Evolutionary conservation across 2,888 invertebrate species (phyloP), one percentile per base, ranked within the genome.

Genomic region (Catocala nupta): DNA sequence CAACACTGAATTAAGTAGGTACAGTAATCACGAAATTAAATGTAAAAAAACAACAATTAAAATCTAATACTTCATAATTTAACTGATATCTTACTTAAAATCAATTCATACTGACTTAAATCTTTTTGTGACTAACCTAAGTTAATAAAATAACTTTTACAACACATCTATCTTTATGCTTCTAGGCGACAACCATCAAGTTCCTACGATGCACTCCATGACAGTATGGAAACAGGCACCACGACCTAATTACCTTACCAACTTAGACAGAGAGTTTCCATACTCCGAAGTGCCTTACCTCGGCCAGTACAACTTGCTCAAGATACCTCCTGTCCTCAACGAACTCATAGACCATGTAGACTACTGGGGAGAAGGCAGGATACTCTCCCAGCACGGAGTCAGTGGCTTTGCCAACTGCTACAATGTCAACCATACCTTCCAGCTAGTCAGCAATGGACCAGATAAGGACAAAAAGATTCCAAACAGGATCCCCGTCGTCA

Each of bases 341-440:
- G 39, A 65, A 3, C 54, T 83, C 4, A 62, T 87, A 5, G 79
- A 85, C 3, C 82, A 81, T 54, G 80, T 88, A 0, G 86, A 87
- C 68, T 88, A 88, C 47, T 88, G 87, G 87, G 87, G 88, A 3
- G 86, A 87, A 58, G 88, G 87, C 0, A 78, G 71, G 55, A 79
- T 86, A 1, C 58, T 58, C 0, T 42, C 70, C 0, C n/a, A 59
- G 5, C 52, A 34, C 0, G 82, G 78, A 0, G 52, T 39, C 13
- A 84, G 80, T 25, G 87, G 87, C 0, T 87, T 83, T 60, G 4
- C 71, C 0, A 70, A 84, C 52, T 82, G 85, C 43, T 88, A 84
- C 56, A 86, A 86, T 33, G 81, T 88, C 5, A 88, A 88, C 62
- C 82, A 85, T 53, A 69, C 76, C 4, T 77, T 75, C 44, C 85